phyloP scores from a whole-genome alignment of 2,797 vertebrate species.

The Heteromormyrus szaboi region DNA sequence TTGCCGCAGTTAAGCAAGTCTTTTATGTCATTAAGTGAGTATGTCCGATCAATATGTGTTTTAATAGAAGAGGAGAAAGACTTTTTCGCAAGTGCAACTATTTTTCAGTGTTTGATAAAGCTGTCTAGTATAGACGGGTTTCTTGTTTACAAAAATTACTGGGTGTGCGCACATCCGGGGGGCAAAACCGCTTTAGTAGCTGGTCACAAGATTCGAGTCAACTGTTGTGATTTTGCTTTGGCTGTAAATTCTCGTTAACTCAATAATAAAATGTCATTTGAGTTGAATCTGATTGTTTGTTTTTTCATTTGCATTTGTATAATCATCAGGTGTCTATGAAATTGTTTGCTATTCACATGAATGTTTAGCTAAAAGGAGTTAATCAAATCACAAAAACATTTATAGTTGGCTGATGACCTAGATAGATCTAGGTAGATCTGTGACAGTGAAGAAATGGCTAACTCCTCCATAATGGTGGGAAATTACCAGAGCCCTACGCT shows the following conservation, averaged over 20 bases:
- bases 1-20: neutral
- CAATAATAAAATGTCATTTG: neutral
- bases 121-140: neutral
- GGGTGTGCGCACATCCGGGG: neutral
- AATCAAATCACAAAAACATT: neutral
- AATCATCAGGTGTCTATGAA: neutral
- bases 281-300: neutral
- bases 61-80: neutral
- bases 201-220: neutral
- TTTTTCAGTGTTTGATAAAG: neutral
- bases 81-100: neutral
- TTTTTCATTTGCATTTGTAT: neutral
- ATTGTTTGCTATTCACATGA: neutral
- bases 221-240: neutral
- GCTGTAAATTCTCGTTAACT: neutral
- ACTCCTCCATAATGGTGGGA: neutral
- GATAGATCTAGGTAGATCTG: neutral
- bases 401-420: neutral
- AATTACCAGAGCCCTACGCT: neutral
- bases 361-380: neutral
- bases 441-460: neutral
- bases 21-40: neutral
- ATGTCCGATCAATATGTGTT: neutral
- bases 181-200: neutral
- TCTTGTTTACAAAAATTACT: neutral